A percentile compares a stretch with the other conserved stretches of the same genome.
Conservation (phyloP, 2,888 invertebrate genomes). For the Microplitis manilae region DNA sequence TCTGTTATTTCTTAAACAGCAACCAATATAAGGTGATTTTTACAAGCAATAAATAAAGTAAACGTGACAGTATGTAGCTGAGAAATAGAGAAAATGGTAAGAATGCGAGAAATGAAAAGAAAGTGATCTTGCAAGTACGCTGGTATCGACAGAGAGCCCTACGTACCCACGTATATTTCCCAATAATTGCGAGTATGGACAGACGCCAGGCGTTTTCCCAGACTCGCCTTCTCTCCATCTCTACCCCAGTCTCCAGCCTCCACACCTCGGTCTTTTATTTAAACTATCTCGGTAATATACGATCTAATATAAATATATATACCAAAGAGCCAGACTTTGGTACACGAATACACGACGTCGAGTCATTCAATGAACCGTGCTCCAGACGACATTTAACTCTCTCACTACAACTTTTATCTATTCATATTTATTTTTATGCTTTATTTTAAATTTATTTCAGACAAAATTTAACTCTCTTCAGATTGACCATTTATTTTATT, state of each 20-base stretch:
- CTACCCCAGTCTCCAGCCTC: no score
- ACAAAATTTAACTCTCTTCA: no score
- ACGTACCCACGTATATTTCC: constrained; percentile 14
- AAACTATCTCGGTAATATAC: constrained; percentile 35
- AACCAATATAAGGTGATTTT: not conserved
- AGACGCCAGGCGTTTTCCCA: constrained; percentile 32
- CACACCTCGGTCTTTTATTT: constrained; percentile 27
- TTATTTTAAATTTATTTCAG: no score
- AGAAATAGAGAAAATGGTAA: not conserved
- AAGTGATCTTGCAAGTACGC: not conserved
- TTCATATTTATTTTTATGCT: not conserved
- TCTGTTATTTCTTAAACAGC: no score
- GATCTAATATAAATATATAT: constrained; percentile 12
- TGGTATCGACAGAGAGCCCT: not conserved
- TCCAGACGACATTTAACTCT: constrained; percentile 16
- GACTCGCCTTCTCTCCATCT: not conserved
- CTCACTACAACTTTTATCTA: constrained; percentile 7
- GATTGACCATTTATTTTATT: no score
- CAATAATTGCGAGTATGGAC: constrained; percentile 44
- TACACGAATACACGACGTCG: constrained; percentile 14
- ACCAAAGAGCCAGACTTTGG: constrained; percentile 9
- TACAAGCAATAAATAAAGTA: not conserved
- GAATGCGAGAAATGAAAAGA: constrained; percentile 6
- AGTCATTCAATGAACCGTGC: constrained; percentile 19
- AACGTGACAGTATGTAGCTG: not conserved